Evolutionary conservation across 2,797 vertebrate genomes (phyloP).

Genomic region (Glossophaga mutica): DNA sequence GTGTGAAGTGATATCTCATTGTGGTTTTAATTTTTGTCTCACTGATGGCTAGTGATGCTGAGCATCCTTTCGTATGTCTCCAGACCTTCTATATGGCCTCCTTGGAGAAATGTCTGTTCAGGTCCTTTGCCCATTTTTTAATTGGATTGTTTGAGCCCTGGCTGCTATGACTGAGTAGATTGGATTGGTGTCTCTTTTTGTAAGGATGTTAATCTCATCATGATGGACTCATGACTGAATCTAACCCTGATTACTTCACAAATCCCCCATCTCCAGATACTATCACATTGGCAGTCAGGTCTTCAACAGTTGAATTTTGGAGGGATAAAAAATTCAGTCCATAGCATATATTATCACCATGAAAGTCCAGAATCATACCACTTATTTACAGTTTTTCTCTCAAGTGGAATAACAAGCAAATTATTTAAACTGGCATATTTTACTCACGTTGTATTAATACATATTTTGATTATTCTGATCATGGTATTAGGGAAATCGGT

Average conservation of each 20-base stretch:
- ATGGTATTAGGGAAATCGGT: not conserved
- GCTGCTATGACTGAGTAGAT: no score
- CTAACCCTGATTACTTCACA: not conserved
- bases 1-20: no score
- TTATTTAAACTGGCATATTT: not conserved
- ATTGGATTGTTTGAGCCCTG: no score
- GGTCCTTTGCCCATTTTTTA: no score
- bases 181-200: not conserved
- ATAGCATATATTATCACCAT: not conserved
- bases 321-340: not conserved
- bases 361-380: not conserved
- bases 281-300: not conserved
- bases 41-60: no score
- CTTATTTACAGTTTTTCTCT: not conserved
- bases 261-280: not conserved
- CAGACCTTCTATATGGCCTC: no score
- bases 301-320: not conserved
- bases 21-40: no score
- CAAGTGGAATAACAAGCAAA: not conserved
- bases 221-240: not conserved
- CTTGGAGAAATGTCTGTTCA: no score
- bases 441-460: not conserved
- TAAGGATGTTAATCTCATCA: not conserved
- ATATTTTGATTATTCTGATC: not conserved
- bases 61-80: no score